Conservation (phyloP, 1,140 invertebrate genomes). For the Drosophila biarmipes region DNA sequence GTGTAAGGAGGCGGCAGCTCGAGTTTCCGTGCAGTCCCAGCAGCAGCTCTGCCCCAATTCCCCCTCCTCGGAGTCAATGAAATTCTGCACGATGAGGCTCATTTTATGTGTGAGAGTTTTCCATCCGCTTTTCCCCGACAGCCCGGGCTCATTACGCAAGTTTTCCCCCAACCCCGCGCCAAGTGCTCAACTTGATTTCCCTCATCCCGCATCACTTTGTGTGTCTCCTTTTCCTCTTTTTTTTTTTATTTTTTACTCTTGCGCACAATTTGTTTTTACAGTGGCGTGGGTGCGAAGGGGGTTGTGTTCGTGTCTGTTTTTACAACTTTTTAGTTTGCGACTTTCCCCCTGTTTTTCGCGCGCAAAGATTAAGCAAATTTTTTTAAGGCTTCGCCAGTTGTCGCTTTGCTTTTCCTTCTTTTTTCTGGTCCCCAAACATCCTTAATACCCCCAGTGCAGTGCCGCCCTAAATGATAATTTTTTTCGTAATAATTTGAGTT, state of each 20-base stretch:
- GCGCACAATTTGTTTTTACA: slow-evolving; percentile 65
- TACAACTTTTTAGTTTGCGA: slow-evolving; percentile 78
- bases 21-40: slow-evolving; percentile 30
- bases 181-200: slow-evolving; percentile 46
- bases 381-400: slow-evolving; percentile 49
- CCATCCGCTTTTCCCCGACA: slow-evolving; percentile 20
- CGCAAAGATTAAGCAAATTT: slow-evolving; percentile 76
- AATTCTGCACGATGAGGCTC: slow-evolving; percentile 54
- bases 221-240: slow-evolving; percentile 25
- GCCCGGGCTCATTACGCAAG: slow-evolving; percentile 70
- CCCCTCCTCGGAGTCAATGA: slow-evolving; percentile 48
- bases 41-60: slow-evolving; percentile 12
- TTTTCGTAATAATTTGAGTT: slow-evolving; percentile 68
- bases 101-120: slow-evolving; percentile 48
- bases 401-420: slow-evolving; percentile 30
- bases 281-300: slow-evolving; percentile 1
- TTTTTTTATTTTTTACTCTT: slow-evolving; percentile 69
- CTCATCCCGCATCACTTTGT: slow-evolving; percentile 6
- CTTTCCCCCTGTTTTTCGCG: slow-evolving; percentile 42
- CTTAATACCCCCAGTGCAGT: slow-evolving; percentile 17
- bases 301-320: slow-evolving; percentile 52
- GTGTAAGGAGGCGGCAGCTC: slow-evolving; percentile 31
- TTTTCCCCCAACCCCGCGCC: slow-evolving; percentile 38
- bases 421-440: slow-evolving; percentile 11
- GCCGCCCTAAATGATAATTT: slow-evolving; percentile 49